Percentiles rank a stretch among this genome's conserved stretches.
These are phyloP conservation scores for Melipona bicolor DNA, from an alignment of 2,888 invertebrate genomes.

Conservation along the genomic window DNA sequence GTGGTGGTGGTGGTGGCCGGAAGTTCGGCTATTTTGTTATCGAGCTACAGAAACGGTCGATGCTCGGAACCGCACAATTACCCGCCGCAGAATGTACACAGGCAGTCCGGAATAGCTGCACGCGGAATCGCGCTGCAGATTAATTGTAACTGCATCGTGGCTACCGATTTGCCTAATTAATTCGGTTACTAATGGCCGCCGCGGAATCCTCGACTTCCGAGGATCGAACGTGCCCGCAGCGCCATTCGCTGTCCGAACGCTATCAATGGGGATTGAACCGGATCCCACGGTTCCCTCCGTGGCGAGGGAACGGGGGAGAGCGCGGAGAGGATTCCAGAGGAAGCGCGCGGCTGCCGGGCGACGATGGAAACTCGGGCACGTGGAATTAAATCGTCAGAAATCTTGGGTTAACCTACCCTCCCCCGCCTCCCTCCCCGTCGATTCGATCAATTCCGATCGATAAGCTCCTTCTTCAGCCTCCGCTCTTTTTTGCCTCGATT, in stretches of 20 bases:
- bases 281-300: conserved; percentile 6
- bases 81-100: conserved; percentile 57
- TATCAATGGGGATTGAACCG: conserved; percentile 51
- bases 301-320: conserved; percentile 22
- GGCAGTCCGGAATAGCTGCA: conserved; percentile 54
- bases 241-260: conserved; percentile 38
- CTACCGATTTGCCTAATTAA: conserved; percentile 83
- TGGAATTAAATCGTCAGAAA: conserved; percentile 72
- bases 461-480: background rate
- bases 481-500: conserved; percentile 8
- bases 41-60: conserved; percentile 49
- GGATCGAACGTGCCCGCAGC: conserved; percentile 67
- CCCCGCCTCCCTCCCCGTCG: background rate
- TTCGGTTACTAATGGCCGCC: conserved; percentile 82
- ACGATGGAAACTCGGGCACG: conserved; percentile 62
- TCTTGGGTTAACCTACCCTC: conserved; percentile 39
- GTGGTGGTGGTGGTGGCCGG: conserved; percentile 9
- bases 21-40: conserved; percentile 57
- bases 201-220: conserved; percentile 67
- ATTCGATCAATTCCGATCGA: conserved; percentile 62
- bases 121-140: conserved; percentile 79
- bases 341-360: conserved; percentile 34
- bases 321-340: conserved; percentile 29
- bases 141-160: conserved; percentile 83
- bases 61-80: conserved; percentile 55